Conservation (phyloP, 2,797 vertebrate species). For the Podargus strigoides region DNA sequence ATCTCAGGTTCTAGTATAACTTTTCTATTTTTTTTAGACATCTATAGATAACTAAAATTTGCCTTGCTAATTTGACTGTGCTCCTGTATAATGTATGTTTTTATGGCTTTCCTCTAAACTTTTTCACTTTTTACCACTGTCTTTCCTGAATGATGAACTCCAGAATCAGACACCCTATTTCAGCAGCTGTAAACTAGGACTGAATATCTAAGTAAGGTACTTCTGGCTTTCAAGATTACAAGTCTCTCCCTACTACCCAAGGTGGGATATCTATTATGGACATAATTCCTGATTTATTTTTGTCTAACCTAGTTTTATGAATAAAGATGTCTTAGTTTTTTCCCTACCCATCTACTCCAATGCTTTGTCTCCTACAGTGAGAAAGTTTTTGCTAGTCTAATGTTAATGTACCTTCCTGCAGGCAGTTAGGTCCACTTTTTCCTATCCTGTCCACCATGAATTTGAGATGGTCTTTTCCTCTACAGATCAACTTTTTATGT, state of each 20-base stretch:
- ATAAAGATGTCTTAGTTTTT: background rate
- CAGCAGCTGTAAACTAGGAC: background rate
- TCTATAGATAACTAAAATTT: background rate
- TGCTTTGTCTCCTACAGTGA: background rate
- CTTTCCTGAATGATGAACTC: background rate
- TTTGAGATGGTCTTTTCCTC: background rate
- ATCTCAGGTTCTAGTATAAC: background rate
- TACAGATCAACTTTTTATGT: background rate
- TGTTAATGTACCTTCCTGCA: background rate
- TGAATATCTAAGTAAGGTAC: background rate
- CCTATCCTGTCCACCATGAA: background rate
- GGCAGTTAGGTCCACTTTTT: background rate
- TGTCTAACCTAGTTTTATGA: background rate
- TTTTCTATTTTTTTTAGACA: background rate
- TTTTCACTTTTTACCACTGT: background rate
- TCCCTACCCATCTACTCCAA: background rate
- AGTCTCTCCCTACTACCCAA: background rate
- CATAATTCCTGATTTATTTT: background rate
- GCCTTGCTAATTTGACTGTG: background rate
- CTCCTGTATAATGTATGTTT: background rate
- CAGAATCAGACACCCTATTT: background rate
- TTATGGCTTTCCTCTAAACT: background rate
- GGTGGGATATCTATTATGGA: background rate
- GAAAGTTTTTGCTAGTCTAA: background rate
- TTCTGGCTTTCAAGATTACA: background rate